phyloP scores from a whole-genome alignment of 2,797 vertebrate genomes.

The Galago senegalensis region DNA sequence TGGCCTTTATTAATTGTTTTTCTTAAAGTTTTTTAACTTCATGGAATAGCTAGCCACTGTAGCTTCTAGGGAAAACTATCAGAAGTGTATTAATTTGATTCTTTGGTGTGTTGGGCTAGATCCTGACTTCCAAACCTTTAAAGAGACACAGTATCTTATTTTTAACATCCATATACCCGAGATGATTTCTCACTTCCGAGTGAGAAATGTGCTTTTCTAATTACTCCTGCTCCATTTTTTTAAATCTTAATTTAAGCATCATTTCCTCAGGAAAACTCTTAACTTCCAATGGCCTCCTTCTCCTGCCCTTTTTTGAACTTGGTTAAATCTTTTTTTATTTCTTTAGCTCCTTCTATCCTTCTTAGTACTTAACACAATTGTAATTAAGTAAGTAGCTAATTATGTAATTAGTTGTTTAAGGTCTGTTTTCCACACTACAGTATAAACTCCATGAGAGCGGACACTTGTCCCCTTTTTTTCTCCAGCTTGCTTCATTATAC shows the following conservation, averaged over 20 bases:
- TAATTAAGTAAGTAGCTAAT: constrained; percentile 44
- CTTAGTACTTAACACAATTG: background rate
- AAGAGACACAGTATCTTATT: background rate
- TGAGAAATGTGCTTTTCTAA: background rate
- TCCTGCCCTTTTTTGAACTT: constrained; percentile 9
- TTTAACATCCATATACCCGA: background rate
- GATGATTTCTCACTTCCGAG: background rate
- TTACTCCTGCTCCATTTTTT: background rate
- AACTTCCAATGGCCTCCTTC: background rate
- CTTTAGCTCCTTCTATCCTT: background rate
- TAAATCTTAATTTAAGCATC: constrained; percentile 36
- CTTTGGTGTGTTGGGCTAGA: background rate
- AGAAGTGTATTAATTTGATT: constrained; percentile 48
- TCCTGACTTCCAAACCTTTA: constrained; percentile 36
- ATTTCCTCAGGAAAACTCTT: constrained; percentile 35
- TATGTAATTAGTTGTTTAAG: background rate
- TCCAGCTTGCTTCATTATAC: background rate
- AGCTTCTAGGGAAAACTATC: constrained; percentile 39
- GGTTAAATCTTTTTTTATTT: background rate
- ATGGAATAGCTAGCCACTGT: background rate
- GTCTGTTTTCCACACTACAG: background rate
- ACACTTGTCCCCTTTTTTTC: background rate
- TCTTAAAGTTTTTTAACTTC: constrained; percentile 50
- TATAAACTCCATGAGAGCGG: background rate
- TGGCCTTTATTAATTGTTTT: constrained; percentile 41